These are phyloP conservation scores for Chironomus tepperi DNA, from an alignment of 1,140 invertebrate genomes.

Conservation along the genomic window DNA sequence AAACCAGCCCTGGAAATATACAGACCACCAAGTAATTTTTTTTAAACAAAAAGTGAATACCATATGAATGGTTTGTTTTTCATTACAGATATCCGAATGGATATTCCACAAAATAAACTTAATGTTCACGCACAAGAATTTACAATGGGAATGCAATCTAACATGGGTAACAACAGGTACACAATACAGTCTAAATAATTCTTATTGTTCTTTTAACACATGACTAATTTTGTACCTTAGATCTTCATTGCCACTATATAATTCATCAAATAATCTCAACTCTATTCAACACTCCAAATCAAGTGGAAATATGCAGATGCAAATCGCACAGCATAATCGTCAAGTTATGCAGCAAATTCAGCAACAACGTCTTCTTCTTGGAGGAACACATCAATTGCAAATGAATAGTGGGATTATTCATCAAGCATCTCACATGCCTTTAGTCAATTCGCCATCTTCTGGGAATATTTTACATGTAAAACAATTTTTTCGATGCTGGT, in stretches of 20 bases:
- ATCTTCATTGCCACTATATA: constrained; percentile 31
- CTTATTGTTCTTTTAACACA: constrained; percentile 40
- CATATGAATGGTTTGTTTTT: too few relatives aligned
- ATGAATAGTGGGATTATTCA: constrained; percentile 29
- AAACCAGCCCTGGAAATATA: constrained; percentile 82
- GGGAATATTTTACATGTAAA: constrained; percentile 58
- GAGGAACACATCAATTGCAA: constrained; percentile 36
- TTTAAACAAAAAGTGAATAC: too few relatives aligned
- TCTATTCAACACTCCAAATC: constrained; percentile 51
- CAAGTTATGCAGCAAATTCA: constrained; percentile 33
- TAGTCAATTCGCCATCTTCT: constrained; percentile 54
- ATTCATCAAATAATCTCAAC: constrained; percentile 33
- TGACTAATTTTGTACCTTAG: constrained; percentile 37
- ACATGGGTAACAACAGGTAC: constrained; percentile 27
- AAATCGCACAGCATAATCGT: constrained; percentile 29
- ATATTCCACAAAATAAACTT: constrained; percentile 47
- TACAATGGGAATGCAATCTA: constrained; percentile 50
- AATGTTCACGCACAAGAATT: constrained; percentile 81
- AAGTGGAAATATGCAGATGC: constrained; percentile 48
- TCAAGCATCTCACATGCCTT: constrained; percentile 37
- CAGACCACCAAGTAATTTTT: constrained; percentile 72
- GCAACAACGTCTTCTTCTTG: constrained; percentile 28
- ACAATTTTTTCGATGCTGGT: constrained; percentile 33
- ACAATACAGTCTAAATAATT: constrained; percentile 31
- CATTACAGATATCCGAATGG: constrained; percentile 29